phyloP scores from a whole-genome alignment of 2,113 vertebrate genomes.

The Chionomys nivalis region DNA sequence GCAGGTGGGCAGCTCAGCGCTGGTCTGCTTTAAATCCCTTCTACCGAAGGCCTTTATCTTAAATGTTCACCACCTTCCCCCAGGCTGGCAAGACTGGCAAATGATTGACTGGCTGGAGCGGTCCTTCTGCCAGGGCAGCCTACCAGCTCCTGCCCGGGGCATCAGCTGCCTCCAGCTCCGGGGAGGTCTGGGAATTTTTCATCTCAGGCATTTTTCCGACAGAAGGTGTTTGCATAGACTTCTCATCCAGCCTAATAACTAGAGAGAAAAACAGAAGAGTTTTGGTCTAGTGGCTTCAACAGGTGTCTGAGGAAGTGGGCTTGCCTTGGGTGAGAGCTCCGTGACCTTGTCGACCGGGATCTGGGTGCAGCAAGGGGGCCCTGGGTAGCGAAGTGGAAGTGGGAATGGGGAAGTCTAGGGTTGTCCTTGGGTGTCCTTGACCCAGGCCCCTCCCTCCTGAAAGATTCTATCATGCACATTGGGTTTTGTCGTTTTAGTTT shows the following conservation, averaged over 20 bases:
- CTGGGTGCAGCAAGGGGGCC: not conserved
- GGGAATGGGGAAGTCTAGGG: not conserved
- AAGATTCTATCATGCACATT: accelerated
- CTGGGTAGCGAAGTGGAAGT: not conserved
- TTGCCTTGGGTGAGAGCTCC: not conserved
- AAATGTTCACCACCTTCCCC: not conserved
- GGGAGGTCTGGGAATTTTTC: constrained; percentile 25
- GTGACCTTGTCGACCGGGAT: not conserved
- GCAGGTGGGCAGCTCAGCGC: not conserved
- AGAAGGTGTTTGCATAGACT: constrained; percentile 38
- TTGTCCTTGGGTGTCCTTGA: not conserved
- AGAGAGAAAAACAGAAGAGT: not conserved
- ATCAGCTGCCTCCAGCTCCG: not conserved
- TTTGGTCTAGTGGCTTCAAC: not conserved
- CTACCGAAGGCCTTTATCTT: not conserved
- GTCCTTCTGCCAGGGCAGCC: not conserved
- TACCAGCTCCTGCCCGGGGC: not conserved
- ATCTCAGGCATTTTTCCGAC: constrained; percentile 59
- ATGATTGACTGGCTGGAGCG: not conserved
- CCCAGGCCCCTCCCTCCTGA: too few relatives aligned
- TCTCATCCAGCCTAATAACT: not conserved
- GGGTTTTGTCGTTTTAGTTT: not conserved
- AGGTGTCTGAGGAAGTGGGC: not conserved
- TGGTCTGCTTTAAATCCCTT: accelerated
- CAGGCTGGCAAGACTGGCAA: not conserved